These are phyloP conservation scores for Sibirionetta formosa DNA, from an alignment of 2,797 vertebrate genomes.

Conservation along the genomic window DNA sequence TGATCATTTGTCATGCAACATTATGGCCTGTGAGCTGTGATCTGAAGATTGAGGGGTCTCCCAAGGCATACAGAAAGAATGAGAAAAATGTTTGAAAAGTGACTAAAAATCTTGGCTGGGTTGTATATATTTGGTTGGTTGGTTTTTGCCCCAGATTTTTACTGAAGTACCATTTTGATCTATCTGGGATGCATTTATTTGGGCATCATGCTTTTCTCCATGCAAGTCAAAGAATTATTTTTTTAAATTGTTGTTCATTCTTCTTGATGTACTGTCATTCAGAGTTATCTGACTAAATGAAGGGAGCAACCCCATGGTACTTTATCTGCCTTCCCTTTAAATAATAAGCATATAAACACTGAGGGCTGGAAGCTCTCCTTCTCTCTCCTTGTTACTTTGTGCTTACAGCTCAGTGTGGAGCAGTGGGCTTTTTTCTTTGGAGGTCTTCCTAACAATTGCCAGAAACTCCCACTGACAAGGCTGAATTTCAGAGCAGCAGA, in stretches of 20 bases:
- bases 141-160: not conserved
- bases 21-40: not conserved
- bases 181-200: not conserved
- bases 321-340: not conserved
- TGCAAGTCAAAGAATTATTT: not conserved
- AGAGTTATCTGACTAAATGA: not conserved
- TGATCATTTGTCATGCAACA: not conserved
- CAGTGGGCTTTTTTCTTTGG: rapidly evolving
- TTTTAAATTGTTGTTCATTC: not conserved
- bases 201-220: rapidly evolving
- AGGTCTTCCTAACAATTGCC: not conserved
- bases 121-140: too few relatives aligned
- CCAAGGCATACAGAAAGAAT: not conserved
- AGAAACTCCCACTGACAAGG: not conserved
- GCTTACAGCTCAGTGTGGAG: not conserved
- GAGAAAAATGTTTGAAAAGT: not conserved
- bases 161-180: not conserved
- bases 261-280: not conserved
- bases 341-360: not conserved
- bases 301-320: not conserved
- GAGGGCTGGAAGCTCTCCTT: not conserved
- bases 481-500: not conserved
- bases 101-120: not conserved
- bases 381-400: not conserved
- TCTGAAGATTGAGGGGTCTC: not conserved